phyloP scores from a whole-genome alignment of 2,888 invertebrate genomes.

The Dynastes grantii region DNA sequence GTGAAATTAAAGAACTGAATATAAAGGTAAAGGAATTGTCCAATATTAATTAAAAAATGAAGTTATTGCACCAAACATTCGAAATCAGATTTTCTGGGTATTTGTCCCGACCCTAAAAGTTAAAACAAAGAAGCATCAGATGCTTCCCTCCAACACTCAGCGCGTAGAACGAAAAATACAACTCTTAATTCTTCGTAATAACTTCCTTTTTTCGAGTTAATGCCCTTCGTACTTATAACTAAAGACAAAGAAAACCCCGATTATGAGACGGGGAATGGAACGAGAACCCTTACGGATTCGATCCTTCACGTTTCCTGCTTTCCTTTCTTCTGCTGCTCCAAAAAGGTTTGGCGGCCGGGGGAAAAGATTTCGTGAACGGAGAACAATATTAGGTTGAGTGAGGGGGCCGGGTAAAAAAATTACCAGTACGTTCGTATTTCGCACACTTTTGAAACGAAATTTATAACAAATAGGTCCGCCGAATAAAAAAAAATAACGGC shows the following conservation, averaged over 20 bases:
- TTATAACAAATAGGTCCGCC: conserved; percentile 36
- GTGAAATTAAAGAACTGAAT: too few species aligned
- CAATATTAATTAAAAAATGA: too few species aligned
- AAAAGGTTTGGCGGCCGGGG: neutral
- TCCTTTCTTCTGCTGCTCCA: neutral
- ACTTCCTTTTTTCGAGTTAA: conserved; percentile 24
- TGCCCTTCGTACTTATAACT: conserved; percentile 25
- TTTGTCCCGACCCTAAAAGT: too few species aligned
- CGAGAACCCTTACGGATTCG: conserved; percentile 8
- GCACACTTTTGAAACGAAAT: conserved; percentile 36
- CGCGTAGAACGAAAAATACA: neutral
- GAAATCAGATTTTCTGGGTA: too few species aligned
- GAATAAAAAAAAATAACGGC: conserved; percentile 31
- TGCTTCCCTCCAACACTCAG: conserved; percentile 7
- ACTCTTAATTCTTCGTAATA: conserved; percentile 31
- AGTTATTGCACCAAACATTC: too few species aligned
- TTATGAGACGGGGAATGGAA: neutral
- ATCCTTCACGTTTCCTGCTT: neutral
- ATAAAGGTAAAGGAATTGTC: too few species aligned
- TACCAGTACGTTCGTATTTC: conserved; percentile 29
- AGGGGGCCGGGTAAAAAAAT: conserved; percentile 21
- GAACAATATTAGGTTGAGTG: conserved; percentile 32
- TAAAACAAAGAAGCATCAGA: conserved; percentile 6
- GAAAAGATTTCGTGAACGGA: conserved; percentile 16
- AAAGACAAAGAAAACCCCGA: conserved; percentile 24